Evolutionary conservation across 2,113 vertebrate genomes (phyloP), one percentile per base, ranked within the genome.

Genomic region (Rhinichthys klamathensis): DNA sequence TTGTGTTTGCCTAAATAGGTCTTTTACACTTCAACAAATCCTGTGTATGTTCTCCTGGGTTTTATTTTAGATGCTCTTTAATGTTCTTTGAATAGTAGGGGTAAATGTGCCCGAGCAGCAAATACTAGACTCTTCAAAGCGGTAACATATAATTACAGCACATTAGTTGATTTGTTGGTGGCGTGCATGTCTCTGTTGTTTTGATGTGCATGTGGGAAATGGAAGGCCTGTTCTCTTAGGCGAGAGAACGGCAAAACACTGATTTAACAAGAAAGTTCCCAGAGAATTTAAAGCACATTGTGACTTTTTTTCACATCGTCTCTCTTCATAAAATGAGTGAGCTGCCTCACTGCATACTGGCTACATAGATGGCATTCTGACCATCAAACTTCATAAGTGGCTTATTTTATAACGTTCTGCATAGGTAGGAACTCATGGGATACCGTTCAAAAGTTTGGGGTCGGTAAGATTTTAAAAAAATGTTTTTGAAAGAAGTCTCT

Each of bases 81-180:
- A 83, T 83, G 81, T 73, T 70, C 65, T 83, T 85, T 56, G 80
- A 56, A 51, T 67, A n/a, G 44, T 30, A 76, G 18, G 32, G 35
- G 61, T 54, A 63, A 77, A 82, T 82, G n/a, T 70, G 65, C 65
- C 25, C 32, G 15, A 32, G 75, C 61, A 84, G 67, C 69, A 80
- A 69, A 88, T 51, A 18, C 70, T 63, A 41, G 60, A 25, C 54
- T 58, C 58, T 84, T 72, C 76, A 84, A 60, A 85, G 79, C 41
- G 2, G 60, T 56, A 46, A 70, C 4, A 21, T 74, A 32, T 79
- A 79, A 78, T 81, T 76, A 63, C 10, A 10, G 85, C 65, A 72
- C 73, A 49, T 85, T 79, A 74, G 83, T 79, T 70, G 46, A 85
- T 85, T 87, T 79, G 54, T 85, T 85, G 79, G 65, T 46, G 65